Evolutionary conservation across 2,113 vertebrate genomes (phyloP).

Genomic region (Lates calcarifer): DNA sequence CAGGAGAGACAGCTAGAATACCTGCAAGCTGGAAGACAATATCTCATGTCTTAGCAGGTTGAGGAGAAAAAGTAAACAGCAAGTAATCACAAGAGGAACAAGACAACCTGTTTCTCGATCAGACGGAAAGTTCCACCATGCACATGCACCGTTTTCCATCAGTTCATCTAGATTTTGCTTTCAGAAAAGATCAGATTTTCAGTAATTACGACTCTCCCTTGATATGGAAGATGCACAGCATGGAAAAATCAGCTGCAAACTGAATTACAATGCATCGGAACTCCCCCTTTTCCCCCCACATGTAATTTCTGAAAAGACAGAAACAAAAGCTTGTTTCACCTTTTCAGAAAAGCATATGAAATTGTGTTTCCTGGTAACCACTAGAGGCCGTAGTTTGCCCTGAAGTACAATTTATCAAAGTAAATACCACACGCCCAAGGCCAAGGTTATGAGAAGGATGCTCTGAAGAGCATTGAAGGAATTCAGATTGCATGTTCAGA

Average conservation of each 20-base stretch:
- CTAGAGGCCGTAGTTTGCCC: constrained; percentile 53
- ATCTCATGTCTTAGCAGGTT: constrained; percentile 76
- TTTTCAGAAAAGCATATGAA: constrained; percentile 21
- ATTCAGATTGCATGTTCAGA: constrained; percentile 56
- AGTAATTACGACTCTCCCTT: constrained; percentile 7
- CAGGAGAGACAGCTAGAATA: constrained; percentile 61
- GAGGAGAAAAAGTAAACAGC: constrained; percentile 75
- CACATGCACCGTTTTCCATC: constrained; percentile 47
- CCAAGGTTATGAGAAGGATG: constrained; percentile 44
- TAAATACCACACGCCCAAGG: constrained; percentile 15
- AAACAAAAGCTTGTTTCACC: constrained; percentile 6
- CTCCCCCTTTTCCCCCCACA: not conserved
- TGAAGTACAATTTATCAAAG: constrained; percentile 23
- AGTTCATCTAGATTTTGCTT: constrained; percentile 20
- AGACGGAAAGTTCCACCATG: constrained; percentile 55
- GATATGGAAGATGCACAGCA: constrained; percentile 11
- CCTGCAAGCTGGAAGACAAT: constrained; percentile 66
- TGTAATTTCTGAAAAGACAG: constrained; percentile 10
- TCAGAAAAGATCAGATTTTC: constrained; percentile 24
- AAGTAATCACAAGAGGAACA: constrained; percentile 56
- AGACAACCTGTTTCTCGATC: constrained; percentile 56
- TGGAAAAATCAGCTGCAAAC: constrained; percentile 22
- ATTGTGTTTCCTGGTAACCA: constrained; percentile 43
- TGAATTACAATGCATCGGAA: constrained; percentile 7
- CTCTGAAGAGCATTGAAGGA: constrained; percentile 53